Evolutionary conservation across 2,888 invertebrate genomes (phyloP), one percentile per base, ranked within the genome.

Genomic region (Cenopis cana): DNA sequence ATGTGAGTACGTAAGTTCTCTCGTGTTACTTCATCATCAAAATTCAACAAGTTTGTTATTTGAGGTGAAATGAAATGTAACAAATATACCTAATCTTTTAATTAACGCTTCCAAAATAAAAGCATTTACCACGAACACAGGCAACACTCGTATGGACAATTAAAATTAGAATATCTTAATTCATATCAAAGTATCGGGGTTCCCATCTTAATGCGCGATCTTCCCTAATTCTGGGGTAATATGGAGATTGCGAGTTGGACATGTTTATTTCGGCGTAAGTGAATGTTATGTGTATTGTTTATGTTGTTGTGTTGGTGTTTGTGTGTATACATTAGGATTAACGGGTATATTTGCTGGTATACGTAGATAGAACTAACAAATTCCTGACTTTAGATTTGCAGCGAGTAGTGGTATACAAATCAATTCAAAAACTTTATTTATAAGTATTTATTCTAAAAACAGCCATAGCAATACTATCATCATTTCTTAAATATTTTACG

Each of bases 131-230:
- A 71, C 49, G 49, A 71, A 61, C 20, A 38, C 56, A 12, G 67
- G 65, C 69, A 73, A 72, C 62, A 69, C 74, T 74, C 72, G 74
- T 73, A 65, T 75, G 79, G 76, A 82, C 93, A 92, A 90, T 93
- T 93, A 93, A 91, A 95, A 95, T 95, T 95, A 95, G 95, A 95
- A 95, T 95, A 95, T 95, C 95, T 95, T 95, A 95, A 95, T 95
- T 95, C 94, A 94, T 94, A 95, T 95, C 95, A 86, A 89, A 89
- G 88, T 90, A 92, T 93, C 93, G 82, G 92, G 91, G 92, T 89
- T 94, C 88, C 90, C 89, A 93, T 93, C 93, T 93, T 92, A 92
- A 93, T 90, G 90, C 85, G 87, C 88, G 89, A 84, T 82, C 85
- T 90, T 89, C 92, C 92, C 92, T 92, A 93, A 93, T 93, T 91